These are phyloP conservation scores for Centruroides sculpturatus DNA, from an alignment of 1,140 invertebrate genomes.

Conservation along the genomic window DNA sequence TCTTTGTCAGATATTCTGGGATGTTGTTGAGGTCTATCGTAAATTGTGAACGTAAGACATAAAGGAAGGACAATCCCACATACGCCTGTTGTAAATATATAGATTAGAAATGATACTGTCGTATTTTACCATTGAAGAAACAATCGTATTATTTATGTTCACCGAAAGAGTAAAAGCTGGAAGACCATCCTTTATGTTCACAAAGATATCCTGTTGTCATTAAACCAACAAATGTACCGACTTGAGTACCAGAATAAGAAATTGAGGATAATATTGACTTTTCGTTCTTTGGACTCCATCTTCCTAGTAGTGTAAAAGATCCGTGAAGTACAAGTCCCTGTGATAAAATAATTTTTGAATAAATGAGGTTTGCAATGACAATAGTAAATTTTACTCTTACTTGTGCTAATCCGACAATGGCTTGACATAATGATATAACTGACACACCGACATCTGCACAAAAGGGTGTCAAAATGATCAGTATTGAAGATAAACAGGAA, in stretches of 20 bases:
- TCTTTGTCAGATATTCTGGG: too few relatives aligned
- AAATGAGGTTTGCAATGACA: too few relatives aligned
- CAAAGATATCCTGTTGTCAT: constrained; percentile 8
- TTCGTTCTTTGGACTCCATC: not conserved
- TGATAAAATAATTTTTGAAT: not conserved
- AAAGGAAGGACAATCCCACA: too few relatives aligned
- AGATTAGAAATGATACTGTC: constrained; percentile 53
- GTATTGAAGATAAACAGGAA: constrained; percentile 58
- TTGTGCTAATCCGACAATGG: constrained; percentile 29
- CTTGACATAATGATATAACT: constrained; percentile 26
- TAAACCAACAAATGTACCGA: constrained; percentile 9
- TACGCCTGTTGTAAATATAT: constrained; percentile 32
- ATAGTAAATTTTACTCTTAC: constrained; percentile 13
- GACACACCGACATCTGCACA: constrained; percentile 33
- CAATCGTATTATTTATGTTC: not conserved
- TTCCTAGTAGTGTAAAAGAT: not conserved
- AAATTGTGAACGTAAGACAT: too few relatives aligned
- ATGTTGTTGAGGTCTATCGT: too few relatives aligned
- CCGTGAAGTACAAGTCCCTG: not conserved
- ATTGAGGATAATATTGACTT: not conserved
- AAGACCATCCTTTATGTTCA: constrained; percentile 11
- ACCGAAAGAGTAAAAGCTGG: constrained; percentile 15
- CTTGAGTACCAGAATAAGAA: not conserved
- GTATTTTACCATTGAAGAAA: not conserved
- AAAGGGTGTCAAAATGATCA: constrained; percentile 66